Percentiles rank a stretch among this genome's conserved stretches.
Conservation (phyloP, 2,797 vertebrate species). For the Myripristis murdjan region DNA sequence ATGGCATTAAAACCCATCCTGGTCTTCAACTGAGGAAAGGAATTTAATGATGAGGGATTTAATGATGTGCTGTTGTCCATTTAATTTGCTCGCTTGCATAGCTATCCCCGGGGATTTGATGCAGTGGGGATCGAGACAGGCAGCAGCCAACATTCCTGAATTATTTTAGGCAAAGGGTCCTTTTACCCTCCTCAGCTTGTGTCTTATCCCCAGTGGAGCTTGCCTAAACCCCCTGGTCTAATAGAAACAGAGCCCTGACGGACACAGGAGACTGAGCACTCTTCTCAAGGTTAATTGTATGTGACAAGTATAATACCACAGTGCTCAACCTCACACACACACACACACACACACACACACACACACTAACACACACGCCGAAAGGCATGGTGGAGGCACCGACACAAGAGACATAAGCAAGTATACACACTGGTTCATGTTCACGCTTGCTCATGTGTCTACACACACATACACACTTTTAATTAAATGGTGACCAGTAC, state of each 20-base stretch:
- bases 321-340: slow-evolving; percentile 17
- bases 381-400: neutral
- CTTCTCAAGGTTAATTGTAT: slow-evolving; percentile 64
- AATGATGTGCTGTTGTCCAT: slow-evolving; percentile 6
- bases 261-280: slow-evolving; percentile 47
- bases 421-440: neutral
- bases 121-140: slow-evolving; percentile 23
- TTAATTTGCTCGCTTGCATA: slow-evolving; percentile 15
- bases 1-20: slow-evolving; percentile 13
- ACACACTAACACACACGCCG: neutral
- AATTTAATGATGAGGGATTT: slow-evolving; percentile 13
- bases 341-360: neutral
- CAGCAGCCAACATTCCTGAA: slow-evolving; percentile 22
- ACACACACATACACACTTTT: neutral
- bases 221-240: slow-evolving; percentile 44
- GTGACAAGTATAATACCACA: slow-evolving; percentile 33
- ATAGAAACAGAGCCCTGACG: slow-evolving; percentile 53
- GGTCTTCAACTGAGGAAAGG: slow-evolving; percentile 8
- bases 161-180: slow-evolving; percentile 42
- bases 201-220: slow-evolving; percentile 53
- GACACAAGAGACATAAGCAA: slow-evolving; percentile 24
- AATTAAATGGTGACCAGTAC: slow-evolving; percentile 5
- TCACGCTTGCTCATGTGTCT: slow-evolving; percentile 1
- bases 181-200: slow-evolving; percentile 36
- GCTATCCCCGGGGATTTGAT: slow-evolving; percentile 5